Base-by-base conservation (phyloP, 1,140 invertebrate genomes). In the honey bee (Apis mellifera) region DNA sequence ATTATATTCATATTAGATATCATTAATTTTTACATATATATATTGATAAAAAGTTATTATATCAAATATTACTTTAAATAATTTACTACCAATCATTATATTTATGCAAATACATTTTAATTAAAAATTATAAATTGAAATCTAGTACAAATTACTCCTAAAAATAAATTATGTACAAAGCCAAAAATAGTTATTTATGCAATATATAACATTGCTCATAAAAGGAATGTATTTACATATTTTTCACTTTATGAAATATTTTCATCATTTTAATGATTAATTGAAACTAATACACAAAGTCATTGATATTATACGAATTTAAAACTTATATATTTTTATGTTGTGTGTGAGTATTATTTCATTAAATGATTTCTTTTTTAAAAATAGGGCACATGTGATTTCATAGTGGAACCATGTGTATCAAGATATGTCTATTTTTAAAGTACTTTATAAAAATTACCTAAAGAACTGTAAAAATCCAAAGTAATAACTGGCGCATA, bases 161-260 rank as follows among this genome's bases (percentile, higher is more conserved):
- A 68, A 54, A 55, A 57, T 74, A 64, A 74, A 81, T 74, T 84
- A 84, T 81, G 55, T 69, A 81, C 57, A 69, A 50, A 64, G 52
- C 64, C 70, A 57, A 75, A 79, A 42, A n/a, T 59, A 68, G 48
- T 32, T 70, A 81, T 64, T 64, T 75, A 84, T 13, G 42, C 71
- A 57, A 60, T 19, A 60, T 80, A 62, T 68, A 68, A 71, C 32
- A 69, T 26, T 70, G 64, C 15, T 75, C 55, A 75, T 68, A 69
- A 52, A 52, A 80, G 83, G 83, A 84, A 84, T 84, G 83, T 81
- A 81, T 81, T 75, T 84, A 75, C 64, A 80, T 17, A 62, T 62
- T 59, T 79, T 60, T 21, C 48, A 50, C 3, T 80, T 68, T 32
- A 23, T 26, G n/a, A 64, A 75, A 55, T 75, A 21, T 54, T 80